Base-by-base conservation (phyloP, 2,113 vertebrate genomes). In the Carassius carassius region DNA sequence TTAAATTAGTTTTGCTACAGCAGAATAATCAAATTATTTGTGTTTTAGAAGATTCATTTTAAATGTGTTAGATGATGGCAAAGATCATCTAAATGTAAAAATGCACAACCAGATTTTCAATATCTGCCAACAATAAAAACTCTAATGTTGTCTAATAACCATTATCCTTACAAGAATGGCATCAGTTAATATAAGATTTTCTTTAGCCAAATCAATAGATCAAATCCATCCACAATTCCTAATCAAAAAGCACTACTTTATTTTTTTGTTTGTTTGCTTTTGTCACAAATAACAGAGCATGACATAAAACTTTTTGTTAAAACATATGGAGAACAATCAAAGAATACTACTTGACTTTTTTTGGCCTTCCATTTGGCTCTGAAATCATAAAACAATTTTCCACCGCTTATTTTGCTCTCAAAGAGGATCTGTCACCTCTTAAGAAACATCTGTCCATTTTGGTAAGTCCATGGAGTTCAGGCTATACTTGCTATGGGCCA, bases 401-500 rank as follows among this genome's bases (percentile, higher is more conserved):
- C 37, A 78, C 41, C 74, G 35, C 49, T 88, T 84, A 73, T 85
- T 84, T 84, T 83, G 81, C 37, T 67, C 62, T 47, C 35, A 82
- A 81, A 85, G 75, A 81, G 56, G 77, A 41, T 72, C 82, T 86
- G 69, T 85, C 56, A 41, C 88, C 56, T 87, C 88, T 85, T 80
- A 83, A 87, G 87, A 83, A 91, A 87, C 89, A 88, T 88, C 84
- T 88, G 84, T 88, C 87, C 87, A 87, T 82, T 94, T 87, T 92
- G 86, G 84, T 90, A 90, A 74, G 74, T 62, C 41, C 54, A 87
- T 86, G 82, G 86, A 87, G 88, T 92, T 88, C 85, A 87, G 85
- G 88, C 91, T 90, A 89, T 90, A 91, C 88, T 93, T 92, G 56
- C 86, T 91, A 86, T 86, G 85, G 74, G 81, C 72, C 89, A 86